Base-by-base conservation (phyloP, 2,888 invertebrate genomes). In the Galerucella calmariensis region DNA sequence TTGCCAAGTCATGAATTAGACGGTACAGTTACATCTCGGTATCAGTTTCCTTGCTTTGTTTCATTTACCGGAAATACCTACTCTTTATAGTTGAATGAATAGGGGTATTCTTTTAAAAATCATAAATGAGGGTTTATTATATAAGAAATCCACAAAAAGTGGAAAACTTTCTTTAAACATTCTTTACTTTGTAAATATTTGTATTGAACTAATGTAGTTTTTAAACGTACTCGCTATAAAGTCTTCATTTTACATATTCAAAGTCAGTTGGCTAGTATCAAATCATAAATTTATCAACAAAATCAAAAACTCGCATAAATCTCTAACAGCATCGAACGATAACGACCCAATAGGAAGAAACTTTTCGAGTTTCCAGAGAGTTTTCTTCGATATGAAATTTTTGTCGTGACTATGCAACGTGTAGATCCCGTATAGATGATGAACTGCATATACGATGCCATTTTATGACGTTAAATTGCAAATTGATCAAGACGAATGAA, bases 401-500 rank as follows among this genome's bases (percentile, higher is more conserved):
- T 66, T 72, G 72, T 72, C 72, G 72, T 59, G 59, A 58, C 71
- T 20, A 48, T 12, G 27, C 71, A 10, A 46, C 63, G 16, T 20
- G 20, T 61, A 20, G 63, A 65, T 65, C 46, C 46, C 63, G 8
- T 46, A 71, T 75, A 78, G 77, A 78, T 76, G 75, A 78, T 72
- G 74, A 72, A 76, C 70, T 78, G 78, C 75, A 78, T 70, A 75
- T 76, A 78, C 79, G 80, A 79, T 80, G 79, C 81, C 79, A 79
- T 79, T 79, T 82, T 81, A 82, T 81, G 83, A 83, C 82, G 81
- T 81, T 79, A 84, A 83, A 85, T 84, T 84, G 84, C 83, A 84
- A 84, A 83, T 83, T 84, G 85, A 85, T 84, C 84, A 85, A 85
- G 85, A 85, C 83, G 83, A 84, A 85, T 85, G 84, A 83, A 84